Percentiles rank a stretch among this genome's conserved stretches.
Conservation (phyloP, 2,888 invertebrate species). For the Leptinotarsa juncta region DNA sequence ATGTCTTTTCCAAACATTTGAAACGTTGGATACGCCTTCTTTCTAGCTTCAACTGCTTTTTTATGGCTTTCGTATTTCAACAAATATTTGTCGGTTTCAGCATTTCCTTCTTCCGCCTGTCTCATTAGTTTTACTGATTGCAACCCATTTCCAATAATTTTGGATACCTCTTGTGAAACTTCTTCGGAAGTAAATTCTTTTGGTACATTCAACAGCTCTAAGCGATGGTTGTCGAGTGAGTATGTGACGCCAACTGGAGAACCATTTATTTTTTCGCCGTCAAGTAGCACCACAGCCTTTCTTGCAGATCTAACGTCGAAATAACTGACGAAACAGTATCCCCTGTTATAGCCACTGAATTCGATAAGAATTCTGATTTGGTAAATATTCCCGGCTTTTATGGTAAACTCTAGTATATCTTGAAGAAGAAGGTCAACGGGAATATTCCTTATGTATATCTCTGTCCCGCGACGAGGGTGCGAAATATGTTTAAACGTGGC, state of each 20-base stretch:
- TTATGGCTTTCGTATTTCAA: slow-evolving; percentile 49
- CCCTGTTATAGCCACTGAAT: slow-evolving; percentile 78
- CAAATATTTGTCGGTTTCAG: slow-evolving; percentile 36
- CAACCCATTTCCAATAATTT: slow-evolving; percentile 43
- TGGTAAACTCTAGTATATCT: slow-evolving; percentile 77
- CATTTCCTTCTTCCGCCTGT: slow-evolving; percentile 23
- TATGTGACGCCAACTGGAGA: slow-evolving; percentile 77
- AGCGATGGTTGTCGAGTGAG: slow-evolving; percentile 82
- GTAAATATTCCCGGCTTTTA: slow-evolving; percentile 74
- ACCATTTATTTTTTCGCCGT: slow-evolving; percentile 75
- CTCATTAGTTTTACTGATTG: slow-evolving; percentile 24
- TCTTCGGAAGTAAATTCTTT: slow-evolving; percentile 25
- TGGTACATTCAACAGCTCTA: slow-evolving; percentile 62
- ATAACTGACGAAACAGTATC: slow-evolving; percentile 78
- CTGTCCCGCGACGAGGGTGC: slow-evolving; percentile 73
- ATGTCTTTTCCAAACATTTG: slow-evolving; percentile 38
- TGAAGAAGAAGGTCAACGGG: slow-evolving; percentile 81
- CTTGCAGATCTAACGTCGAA: slow-evolving; percentile 71
- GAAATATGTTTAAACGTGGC: slow-evolving; percentile 40
- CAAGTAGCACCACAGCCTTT: slow-evolving; percentile 73
- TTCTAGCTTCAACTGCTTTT: slow-evolving; percentile 49
- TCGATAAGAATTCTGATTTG: slow-evolving; percentile 85
- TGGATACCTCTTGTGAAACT: slow-evolving; percentile 27
- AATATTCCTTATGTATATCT: slow-evolving; percentile 80
- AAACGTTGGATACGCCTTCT: slow-evolving; percentile 45